Conservation (phyloP, 1,140 invertebrate genomes). For the Zaprionus vittiger region DNA sequence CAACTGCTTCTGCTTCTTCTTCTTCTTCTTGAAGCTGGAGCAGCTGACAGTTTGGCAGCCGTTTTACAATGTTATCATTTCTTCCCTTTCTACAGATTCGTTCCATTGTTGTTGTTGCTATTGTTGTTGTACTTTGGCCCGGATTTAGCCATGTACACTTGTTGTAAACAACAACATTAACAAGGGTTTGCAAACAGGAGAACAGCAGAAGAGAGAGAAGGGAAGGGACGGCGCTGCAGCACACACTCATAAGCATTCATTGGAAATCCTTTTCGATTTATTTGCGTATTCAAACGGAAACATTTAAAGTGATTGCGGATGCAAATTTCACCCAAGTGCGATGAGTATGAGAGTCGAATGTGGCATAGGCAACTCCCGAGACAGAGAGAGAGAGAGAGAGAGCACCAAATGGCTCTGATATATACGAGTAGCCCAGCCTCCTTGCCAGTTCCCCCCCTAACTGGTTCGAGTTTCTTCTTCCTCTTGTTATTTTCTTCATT, state of each 20-base stretch:
- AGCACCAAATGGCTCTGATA: conserved; percentile 55
- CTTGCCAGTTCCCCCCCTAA: conserved; percentile 12
- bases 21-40: conserved; percentile 25
- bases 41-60: conserved; percentile 65
- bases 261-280: conserved; percentile 83
- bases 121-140: conserved; percentile 51
- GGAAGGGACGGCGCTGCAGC: conserved; percentile 2
- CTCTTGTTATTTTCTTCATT: conserved; percentile 24
- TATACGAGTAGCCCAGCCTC: background rate
- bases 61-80: conserved; percentile 65
- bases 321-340: conserved; percentile 63
- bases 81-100: conserved; percentile 5
- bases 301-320: conserved; percentile 83
- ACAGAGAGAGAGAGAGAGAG: conserved; percentile 16
- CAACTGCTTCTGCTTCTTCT: background rate
- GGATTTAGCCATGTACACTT: conserved; percentile 78
- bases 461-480: conserved; percentile 20
- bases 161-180: conserved; percentile 81
- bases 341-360: background rate
- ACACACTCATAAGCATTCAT: conserved; percentile 79
- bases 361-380: conserved; percentile 12
- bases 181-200: conserved; percentile 59
- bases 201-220: background rate
- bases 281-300: conserved; percentile 84
- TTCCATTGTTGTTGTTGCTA: conserved; percentile 10